Percentiles rank a stretch among this genome's conserved stretches.
phyloP scores from a whole-genome alignment of 2,888 invertebrate species.

The Hirtodrosophila alboralis region DNA sequence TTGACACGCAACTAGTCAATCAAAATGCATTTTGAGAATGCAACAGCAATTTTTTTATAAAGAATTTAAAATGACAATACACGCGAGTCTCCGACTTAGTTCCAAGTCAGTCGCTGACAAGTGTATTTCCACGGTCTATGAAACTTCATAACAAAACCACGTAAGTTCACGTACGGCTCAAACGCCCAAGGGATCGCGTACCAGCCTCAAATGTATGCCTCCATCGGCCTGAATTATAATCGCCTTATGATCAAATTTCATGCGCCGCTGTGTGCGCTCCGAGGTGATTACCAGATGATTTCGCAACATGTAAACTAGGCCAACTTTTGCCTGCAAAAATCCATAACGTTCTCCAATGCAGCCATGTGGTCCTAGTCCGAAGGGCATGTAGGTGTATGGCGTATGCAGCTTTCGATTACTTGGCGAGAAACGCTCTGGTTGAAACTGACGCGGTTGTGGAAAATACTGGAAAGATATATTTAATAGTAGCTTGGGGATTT shows the following conservation, averaged over 20 bases:
- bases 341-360: conserved; percentile 84
- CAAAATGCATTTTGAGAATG: conserved; percentile 52
- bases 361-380: conserved; percentile 83
- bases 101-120: conserved; percentile 38
- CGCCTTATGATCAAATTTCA: conserved; percentile 81
- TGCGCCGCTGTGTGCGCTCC: conserved; percentile 67
- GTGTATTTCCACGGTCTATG: conserved; percentile 14
- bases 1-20: conserved; percentile 60
- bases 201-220: conserved; percentile 80
- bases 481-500: no score
- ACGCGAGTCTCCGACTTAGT: conserved; percentile 60
- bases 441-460: conserved; percentile 80
- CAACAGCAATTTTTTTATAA: conserved; percentile 19
- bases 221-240: conserved; percentile 81
- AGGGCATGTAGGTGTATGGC: conserved; percentile 83
- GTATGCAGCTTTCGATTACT: conserved; percentile 78
- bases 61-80: conserved; percentile 56
- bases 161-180: conserved; percentile 19
- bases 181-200: conserved; percentile 76
- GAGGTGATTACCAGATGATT: conserved; percentile 81
- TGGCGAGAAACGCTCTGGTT: conserved; percentile 83
- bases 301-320: conserved; percentile 80
- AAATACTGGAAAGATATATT: conserved; percentile 71
- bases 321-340: conserved; percentile 82
- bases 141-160: background rate